phyloP scores from a whole-genome alignment of 2,113 vertebrate species.

The Elanoides forficatus region DNA sequence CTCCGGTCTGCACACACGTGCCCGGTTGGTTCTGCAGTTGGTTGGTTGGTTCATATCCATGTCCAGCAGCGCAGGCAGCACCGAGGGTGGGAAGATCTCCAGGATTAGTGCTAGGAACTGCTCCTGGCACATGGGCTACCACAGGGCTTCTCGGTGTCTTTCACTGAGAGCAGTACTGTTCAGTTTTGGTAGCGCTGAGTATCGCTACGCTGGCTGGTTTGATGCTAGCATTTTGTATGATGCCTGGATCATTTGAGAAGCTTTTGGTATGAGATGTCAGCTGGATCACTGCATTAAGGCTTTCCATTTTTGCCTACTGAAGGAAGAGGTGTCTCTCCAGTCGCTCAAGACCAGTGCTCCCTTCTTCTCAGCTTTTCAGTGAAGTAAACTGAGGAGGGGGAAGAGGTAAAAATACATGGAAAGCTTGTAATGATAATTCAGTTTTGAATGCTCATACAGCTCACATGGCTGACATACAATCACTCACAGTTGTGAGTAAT shows the following conservation, averaged over 20 bases:
- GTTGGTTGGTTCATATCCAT: not conserved
- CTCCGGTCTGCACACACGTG: not conserved
- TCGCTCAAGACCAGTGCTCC: not conserved
- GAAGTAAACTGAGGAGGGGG: not conserved
- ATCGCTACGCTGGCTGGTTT: not conserved
- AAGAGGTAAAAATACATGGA: not conserved
- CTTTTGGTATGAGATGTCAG: not conserved
- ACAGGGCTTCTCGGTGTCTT: not conserved
- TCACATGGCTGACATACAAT: not conserved
- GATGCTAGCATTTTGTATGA: not conserved
- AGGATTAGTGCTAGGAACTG: not conserved
- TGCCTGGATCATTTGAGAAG: not conserved
- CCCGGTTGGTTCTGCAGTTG: rapidly evolving
- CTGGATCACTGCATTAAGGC: not conserved
- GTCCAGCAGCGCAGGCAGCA: not conserved
- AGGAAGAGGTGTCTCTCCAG: not conserved
- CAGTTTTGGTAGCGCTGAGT: rapidly evolving
- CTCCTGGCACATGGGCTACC: not conserved
- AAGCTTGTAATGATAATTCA: not conserved
- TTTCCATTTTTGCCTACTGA: not conserved
- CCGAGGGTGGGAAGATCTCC: not conserved
- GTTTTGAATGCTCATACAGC: not conserved
- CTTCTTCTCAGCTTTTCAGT: not conserved
- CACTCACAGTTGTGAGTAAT: not conserved
- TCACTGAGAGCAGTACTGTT: not conserved